Evolutionary conservation across 2,888 invertebrate genomes (phyloP).

Genomic region (Drymonia ruficornis): DNA sequence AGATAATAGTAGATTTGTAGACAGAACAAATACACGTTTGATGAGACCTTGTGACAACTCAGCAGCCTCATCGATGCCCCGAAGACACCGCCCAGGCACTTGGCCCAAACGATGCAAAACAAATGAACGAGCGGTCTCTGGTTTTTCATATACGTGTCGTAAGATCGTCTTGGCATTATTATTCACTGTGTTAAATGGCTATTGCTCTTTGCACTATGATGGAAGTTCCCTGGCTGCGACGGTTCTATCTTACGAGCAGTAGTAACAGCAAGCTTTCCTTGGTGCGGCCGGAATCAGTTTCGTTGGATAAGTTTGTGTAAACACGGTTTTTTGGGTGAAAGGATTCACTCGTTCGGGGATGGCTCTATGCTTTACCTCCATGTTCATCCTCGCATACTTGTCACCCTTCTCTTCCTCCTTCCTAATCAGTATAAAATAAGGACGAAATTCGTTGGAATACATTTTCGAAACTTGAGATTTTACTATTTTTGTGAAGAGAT

Average conservation of each 20-base stretch:
- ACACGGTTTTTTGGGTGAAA: constrained; percentile 61
- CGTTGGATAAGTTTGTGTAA: constrained; percentile 73
- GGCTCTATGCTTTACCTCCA: constrained; percentile 68
- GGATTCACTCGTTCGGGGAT: constrained; percentile 59
- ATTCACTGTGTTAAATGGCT: too few relatives aligned
- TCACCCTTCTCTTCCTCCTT: constrained; percentile 80
- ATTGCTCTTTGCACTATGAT: too few relatives aligned
- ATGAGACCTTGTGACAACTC: constrained; percentile 56
- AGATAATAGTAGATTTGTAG: constrained; percentile 54
- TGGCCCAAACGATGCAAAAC: constrained; percentile 55
- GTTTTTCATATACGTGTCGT: constrained; percentile 29
- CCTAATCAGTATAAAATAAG: constrained; percentile 65
- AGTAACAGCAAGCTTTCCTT: constrained; percentile 64
- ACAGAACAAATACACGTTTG: constrained; percentile 62
- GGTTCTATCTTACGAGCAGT: constrained; percentile 52
- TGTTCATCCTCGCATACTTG: constrained; percentile 66
- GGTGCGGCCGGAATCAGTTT: constrained; percentile 69
- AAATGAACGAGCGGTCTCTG: constrained; percentile 49
- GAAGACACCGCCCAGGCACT: constrained; percentile 51
- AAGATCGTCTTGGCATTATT: constrained; percentile 40
- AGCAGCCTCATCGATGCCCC: constrained; percentile 53
- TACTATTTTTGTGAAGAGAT: constrained; percentile 17
- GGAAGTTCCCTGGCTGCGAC: neutral
- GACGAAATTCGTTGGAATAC: constrained; percentile 71
- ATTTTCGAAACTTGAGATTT: constrained; percentile 36